Base-by-base conservation (phyloP, 2,113 vertebrate species). In the Syngnathus floridae region DNA sequence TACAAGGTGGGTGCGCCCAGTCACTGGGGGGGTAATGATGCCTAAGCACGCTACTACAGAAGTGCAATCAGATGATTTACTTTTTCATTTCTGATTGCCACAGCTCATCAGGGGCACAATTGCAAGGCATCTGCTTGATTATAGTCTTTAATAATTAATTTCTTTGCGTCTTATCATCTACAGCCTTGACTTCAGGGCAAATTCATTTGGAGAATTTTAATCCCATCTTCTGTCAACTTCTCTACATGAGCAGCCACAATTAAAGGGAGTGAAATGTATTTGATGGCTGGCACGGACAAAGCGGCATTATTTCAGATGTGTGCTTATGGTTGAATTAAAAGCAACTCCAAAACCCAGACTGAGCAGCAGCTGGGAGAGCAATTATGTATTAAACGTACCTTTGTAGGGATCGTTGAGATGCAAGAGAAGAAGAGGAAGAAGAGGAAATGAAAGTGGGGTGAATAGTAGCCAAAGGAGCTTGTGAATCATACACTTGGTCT, bases 301-400 rank as follows among this genome's bases (percentile, higher is more conserved):
- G 46, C 38, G 55, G n/a, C 16, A 64, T 74, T 71, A 46, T 66
- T 48, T 37, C 56, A 51, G 41, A 52, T 66, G 19, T 63, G 67
- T 75, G 67, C 48, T 54, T 10, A 62, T 45, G 65, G 40, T 73
- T 56, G 49, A 65, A 74, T 75, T n/a, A 70, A 67, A 55, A 31
- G 66, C 40, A 38, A 67, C 0, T 43, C 8, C 62, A 65, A 68
- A 66, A 59, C 62, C 70, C 65, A 76, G 70, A 76, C 78, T 66
- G 77, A 64, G 75, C 65, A 66, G 67, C 82, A 88, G 82, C 81
- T 90, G 88, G 58, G 65, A 79, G 77, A 73, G 81, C 73, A 82
- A 88, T 89, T 85, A 85, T 82, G 86, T 74, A 76, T 84, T 84
- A 80, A 87, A 83, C 82, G 82, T 80, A 81, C 72, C 68, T 79